Percentiles rank a stretch among this genome's conserved stretches.
phyloP scores from a whole-genome alignment of 92 coral and sea anemone genomes.

The Hydrozoanthus gracilis region DNA sequence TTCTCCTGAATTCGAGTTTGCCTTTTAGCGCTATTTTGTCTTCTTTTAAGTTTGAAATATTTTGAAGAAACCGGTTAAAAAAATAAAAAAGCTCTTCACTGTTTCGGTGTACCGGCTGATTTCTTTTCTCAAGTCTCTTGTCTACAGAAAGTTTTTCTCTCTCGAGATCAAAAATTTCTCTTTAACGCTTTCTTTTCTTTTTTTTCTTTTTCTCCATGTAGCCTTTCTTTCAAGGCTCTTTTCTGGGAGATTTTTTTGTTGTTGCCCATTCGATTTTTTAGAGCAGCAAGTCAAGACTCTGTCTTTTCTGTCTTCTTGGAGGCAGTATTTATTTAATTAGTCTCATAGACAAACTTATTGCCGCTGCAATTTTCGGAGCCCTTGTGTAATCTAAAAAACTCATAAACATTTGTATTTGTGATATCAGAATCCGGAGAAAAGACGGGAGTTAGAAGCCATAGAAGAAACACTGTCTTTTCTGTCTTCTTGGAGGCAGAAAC shows the following conservation, averaged over 20 bases:
- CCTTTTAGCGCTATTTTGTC: neutral
- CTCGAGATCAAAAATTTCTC: neutral
- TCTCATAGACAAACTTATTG: neutral
- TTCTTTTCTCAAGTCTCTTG: neutral
- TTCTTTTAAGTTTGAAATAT: slow-evolving; percentile 8
- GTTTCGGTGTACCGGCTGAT: neutral
- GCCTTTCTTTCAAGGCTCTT: neutral
- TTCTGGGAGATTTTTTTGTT: neutral
- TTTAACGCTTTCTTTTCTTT: neutral
- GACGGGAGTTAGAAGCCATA: slow-evolving; percentile 11
- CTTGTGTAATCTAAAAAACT: neutral
- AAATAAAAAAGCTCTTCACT: neutral
- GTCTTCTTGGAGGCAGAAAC: no score
- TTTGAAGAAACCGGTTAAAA: neutral
- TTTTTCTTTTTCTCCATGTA: neutral
- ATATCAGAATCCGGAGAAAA: slow-evolving; percentile 1
- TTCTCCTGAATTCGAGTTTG: neutral
- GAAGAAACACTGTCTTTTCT: neutral
- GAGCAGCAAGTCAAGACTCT: neutral
- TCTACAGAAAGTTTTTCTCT: slow-evolving; percentile 5
- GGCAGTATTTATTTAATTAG: neutral
- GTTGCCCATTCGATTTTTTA: neutral
- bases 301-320: neutral
- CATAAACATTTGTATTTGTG: neutral
- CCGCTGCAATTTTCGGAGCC: neutral